These are phyloP conservation scores for Agapetus fuscipes DNA, from an alignment of 2,888 invertebrate genomes.

Conservation along the genomic window DNA sequence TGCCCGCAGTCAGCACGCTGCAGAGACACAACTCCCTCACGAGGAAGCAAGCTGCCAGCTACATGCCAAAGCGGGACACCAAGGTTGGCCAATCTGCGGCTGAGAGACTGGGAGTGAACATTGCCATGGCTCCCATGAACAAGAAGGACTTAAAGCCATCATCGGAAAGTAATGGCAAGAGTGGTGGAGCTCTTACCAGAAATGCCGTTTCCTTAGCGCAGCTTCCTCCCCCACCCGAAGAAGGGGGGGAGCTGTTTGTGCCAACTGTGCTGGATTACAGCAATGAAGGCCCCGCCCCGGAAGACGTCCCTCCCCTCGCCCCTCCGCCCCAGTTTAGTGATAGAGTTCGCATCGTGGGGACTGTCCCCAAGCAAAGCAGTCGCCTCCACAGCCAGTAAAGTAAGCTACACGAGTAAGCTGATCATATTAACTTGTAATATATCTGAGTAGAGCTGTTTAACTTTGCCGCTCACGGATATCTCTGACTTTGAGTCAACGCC, in stretches of 20 bases:
- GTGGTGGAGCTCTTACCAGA: constrained; percentile 45
- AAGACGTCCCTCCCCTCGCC: constrained; percentile 48
- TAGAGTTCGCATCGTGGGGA: constrained; percentile 73
- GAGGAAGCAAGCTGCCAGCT: constrained; percentile 49
- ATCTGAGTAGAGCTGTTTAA: no score
- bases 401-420: no score
- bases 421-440: no score
- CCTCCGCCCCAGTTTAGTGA: constrained; percentile 91
- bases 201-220: constrained; percentile 69
- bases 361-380: constrained; percentile 63
- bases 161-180: constrained; percentile 24
- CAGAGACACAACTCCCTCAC: constrained; percentile 55
- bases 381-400: constrained; percentile 37
- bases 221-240: constrained; percentile 72
- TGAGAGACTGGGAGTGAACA: constrained; percentile 38
- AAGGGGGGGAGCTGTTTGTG: constrained; percentile 51
- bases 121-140: constrained; percentile 31
- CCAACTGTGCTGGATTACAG: constrained; percentile 53
- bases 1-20: constrained; percentile 39
- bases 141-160: constrained; percentile 9
- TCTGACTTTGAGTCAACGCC: no score
- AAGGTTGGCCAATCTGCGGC: constrained; percentile 34
- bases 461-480: no score
- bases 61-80: constrained; percentile 40
- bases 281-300: constrained; percentile 28